Evolutionary conservation across 1,140 invertebrate genomes (phyloP).

Genomic region (Halictus rubicundus): DNA sequence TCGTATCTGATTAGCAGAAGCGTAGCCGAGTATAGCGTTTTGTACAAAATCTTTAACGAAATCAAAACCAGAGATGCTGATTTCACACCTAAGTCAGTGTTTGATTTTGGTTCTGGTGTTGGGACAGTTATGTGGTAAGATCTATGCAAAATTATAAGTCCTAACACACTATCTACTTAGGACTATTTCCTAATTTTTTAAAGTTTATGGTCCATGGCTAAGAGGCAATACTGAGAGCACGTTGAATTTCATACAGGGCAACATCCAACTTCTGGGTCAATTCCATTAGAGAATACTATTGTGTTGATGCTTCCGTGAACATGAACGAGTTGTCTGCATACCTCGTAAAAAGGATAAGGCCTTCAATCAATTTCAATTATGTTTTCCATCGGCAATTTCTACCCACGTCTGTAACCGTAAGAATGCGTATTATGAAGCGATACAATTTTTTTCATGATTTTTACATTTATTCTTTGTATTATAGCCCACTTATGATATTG

Average conservation of each 20-base stretch:
- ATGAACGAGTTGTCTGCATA: constrained; percentile 91
- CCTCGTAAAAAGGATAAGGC: constrained; percentile 84
- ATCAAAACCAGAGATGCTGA: constrained; percentile 83
- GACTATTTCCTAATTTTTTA: no score
- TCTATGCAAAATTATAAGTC: constrained; percentile 19
- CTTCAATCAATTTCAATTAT: constrained; percentile 79
- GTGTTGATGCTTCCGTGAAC: constrained; percentile 88
- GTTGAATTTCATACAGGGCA: constrained; percentile 82
- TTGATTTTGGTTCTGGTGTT: constrained; percentile 95
- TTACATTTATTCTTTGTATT: constrained; percentile 66
- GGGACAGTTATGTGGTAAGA: constrained; percentile 90
- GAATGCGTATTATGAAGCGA: constrained; percentile 19
- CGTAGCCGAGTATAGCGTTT: constrained; percentile 87
- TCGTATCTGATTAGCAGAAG: constrained; percentile 87
- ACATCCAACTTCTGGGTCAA: constrained; percentile 86
- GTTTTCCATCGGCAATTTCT: constrained; percentile 91
- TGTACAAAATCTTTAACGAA: constrained; percentile 88
- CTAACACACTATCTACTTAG: no score
- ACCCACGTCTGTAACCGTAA: constrained; percentile 84
- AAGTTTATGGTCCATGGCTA: no score
- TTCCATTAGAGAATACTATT: constrained; percentile 89
- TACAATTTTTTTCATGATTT: constrained; percentile 9
- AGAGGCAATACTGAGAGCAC: no score
- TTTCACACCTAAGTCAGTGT: constrained; percentile 89
- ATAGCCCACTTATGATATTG: constrained; percentile 88